Conservation (phyloP, 23 tunicate species). For the Ascidia mentula region DNA sequence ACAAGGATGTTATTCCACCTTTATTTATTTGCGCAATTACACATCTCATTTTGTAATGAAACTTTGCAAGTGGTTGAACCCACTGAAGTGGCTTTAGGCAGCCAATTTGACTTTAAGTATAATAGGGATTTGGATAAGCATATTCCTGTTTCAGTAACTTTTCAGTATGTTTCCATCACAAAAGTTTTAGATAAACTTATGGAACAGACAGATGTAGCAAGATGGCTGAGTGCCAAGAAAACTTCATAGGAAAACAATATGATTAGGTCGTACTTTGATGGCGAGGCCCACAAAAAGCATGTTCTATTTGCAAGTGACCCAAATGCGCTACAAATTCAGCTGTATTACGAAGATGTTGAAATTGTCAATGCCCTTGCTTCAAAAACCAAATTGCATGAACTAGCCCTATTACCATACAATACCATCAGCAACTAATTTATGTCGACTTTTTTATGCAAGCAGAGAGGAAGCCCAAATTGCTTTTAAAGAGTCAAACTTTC, state of each 20-base stretch:
- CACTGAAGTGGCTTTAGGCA: constrained; percentile 13
- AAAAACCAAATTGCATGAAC: constrained; percentile 36
- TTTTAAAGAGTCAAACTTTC: constrained; percentile 24
- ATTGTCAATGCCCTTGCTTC: constrained; percentile 32
- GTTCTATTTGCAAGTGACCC: constrained; percentile 3
- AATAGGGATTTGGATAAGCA: not conserved
- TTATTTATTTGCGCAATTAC: constrained; percentile 2
- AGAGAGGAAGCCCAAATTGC: not conserved
- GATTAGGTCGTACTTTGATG: constrained; percentile 23
- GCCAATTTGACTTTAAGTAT: constrained; percentile 12
- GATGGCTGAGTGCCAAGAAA: not conserved
- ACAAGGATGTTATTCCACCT: constrained; percentile 14
- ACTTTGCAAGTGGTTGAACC: constrained; percentile 10
- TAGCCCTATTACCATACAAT: constrained; percentile 11
- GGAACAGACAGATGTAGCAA: constrained; percentile 18
- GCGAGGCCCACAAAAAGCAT: constrained; percentile 10
- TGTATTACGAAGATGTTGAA: constrained; percentile 32
- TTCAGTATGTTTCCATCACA: constrained; percentile 24
- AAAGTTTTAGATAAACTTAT: not conserved
- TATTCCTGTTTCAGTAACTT: constrained; percentile 21
- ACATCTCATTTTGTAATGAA: constrained; percentile 9
- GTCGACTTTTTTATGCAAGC: constrained; percentile 16
- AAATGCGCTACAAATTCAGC: constrained; percentile 25
- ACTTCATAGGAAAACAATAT: not conserved
- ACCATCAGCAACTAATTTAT: constrained; percentile 18